These are phyloP conservation scores for Chelonia mydas DNA, from an alignment of 2,797 vertebrate genomes.

Conservation along the genomic window DNA sequence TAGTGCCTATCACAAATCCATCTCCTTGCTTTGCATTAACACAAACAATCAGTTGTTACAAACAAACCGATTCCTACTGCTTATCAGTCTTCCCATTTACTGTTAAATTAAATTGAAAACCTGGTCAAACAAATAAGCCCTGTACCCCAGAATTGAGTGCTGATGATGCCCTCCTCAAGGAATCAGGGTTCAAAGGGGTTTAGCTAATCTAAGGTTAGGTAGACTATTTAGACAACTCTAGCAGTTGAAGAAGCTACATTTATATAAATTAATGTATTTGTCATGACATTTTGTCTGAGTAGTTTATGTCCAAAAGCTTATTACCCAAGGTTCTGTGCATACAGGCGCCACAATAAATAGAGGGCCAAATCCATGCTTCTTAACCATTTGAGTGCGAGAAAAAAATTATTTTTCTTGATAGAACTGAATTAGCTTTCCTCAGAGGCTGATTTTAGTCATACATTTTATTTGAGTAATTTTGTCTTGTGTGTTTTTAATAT, in stretches of 20 bases:
- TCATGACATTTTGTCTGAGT: background rate
- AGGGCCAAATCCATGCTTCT: background rate
- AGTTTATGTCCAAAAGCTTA: background rate
- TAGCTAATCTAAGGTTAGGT: background rate
- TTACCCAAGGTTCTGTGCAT: background rate
- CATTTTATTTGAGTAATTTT: constrained; percentile 31
- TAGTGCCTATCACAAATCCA: background rate
- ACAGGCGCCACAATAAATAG: background rate
- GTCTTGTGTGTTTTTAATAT: constrained; percentile 42
- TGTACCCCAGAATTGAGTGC: background rate
- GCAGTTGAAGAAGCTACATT: background rate
- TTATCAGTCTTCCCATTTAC: background rate
- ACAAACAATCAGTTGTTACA: background rate
- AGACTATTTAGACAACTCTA: background rate
- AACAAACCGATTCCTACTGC: background rate
- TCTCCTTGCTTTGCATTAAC: background rate
- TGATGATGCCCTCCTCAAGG: background rate
- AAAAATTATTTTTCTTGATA: background rate
- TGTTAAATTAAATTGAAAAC: background rate
- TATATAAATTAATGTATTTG: background rate
- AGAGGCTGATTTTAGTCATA: constrained; percentile 23
- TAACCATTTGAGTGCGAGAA: background rate
- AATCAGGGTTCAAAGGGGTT: background rate
- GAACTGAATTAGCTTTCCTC: constrained; percentile 33
- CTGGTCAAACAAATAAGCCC: background rate